Evolutionary conservation across 2,888 invertebrate genomes (phyloP), one percentile per base, ranked within the genome.

Genomic region (Diplazon laetatorius): DNA sequence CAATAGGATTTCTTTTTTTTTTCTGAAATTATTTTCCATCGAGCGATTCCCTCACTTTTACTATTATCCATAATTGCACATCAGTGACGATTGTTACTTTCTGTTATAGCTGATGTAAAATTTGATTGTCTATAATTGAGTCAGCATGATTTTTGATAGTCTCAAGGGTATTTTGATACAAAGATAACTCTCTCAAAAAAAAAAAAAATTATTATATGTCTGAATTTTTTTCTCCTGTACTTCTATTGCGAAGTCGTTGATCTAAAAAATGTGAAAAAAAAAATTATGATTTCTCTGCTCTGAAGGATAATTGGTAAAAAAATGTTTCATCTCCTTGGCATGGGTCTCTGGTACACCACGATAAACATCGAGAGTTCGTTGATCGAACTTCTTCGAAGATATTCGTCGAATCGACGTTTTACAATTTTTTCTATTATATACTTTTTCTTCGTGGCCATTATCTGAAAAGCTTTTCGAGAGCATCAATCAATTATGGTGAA

Each of bases 281-380:
- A 55, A 14, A 55, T 5, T 6, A 1, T 52, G 14, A 0, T 35
- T n/a, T 6, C n/a, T 9, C 10, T 2, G 16, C 16, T 35, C 14
- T 55, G 6, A 52, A 12, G 14, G 22, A 55, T 55, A 55, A 55
- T 55, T 55, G 14, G 55, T n/a, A 55, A 16, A 30, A 35, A 55
- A 55, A 30, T n/a, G 14, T 35, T 6, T 30, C 6, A 30, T 30
- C 6, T 30, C 14, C 1, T 25, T 52, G 30, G 1, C 14, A 8
- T 6, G 30, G 0, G 9, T 30, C 30, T 30, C 14, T 25, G n/a
- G 25, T 16, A 30, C 2, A 55, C 14, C 2, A 55, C 30, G 3
- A 55, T 55, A 9, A 30, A 8, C 9, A 55, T 30, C 55, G 55
- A 30, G 9, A 30, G 55, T 55, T 6, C 16, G n/a, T 16, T 55